These are phyloP conservation scores for Scrobipalpa costella DNA, from an alignment of 2,888 invertebrate species.

Conservation along the genomic window DNA sequence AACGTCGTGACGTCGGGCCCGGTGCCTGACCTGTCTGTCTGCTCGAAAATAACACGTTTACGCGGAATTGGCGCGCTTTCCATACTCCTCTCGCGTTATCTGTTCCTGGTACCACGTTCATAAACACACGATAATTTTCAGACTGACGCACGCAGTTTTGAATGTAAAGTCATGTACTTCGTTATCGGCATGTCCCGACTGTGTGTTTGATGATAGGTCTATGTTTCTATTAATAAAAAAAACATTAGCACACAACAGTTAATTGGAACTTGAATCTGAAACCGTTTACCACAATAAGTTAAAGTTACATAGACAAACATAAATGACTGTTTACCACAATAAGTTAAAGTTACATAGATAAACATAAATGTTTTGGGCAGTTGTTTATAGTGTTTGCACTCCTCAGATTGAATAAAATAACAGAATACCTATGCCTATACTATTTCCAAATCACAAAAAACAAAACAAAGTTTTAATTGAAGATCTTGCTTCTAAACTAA, in stretches of 20 bases:
- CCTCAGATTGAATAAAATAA: too few species aligned
- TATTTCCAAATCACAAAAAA: too few species aligned
- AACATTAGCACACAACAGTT: background rate
- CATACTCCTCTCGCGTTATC: background rate
- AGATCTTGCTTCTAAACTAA: too few species aligned
- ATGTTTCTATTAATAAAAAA: background rate
- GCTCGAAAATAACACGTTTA: slow-evolving; percentile 51
- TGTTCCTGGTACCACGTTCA: slow-evolving; percentile 18
- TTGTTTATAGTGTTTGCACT: too few species aligned
- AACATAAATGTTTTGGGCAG: too few species aligned
- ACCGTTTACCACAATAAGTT: background rate
- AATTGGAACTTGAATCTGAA: background rate
- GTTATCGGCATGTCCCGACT: slow-evolving; percentile 15
- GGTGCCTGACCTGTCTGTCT: slow-evolving; percentile 64
- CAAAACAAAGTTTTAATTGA: too few species aligned
- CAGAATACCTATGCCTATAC: too few species aligned
- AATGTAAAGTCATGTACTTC: slow-evolving; percentile 19
- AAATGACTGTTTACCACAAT: background rate
- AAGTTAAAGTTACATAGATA: background rate
- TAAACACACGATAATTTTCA: slow-evolving; percentile 17
- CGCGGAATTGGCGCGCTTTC: slow-evolving; percentile 21
- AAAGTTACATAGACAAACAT: background rate
- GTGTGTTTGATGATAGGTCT: background rate
- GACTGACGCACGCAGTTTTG: slow-evolving; percentile 1
- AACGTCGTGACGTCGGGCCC: slow-evolving; percentile 57